Evolutionary conservation across 2,797 vertebrate genomes (phyloP), one percentile per base, ranked within the genome.

Genomic region (Limnodromus scolopaceus): DNA sequence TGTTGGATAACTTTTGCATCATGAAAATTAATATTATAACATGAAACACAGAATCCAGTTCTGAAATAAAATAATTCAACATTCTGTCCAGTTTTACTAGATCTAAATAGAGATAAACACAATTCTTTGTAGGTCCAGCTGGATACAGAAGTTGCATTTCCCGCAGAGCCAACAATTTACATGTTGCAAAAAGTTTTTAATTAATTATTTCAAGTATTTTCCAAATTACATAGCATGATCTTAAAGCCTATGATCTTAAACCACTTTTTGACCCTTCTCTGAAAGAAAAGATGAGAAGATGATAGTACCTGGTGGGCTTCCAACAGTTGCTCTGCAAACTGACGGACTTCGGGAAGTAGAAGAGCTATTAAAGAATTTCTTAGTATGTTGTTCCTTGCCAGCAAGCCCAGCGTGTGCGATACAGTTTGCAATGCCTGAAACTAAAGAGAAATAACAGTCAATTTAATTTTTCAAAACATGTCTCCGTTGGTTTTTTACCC

Each of bases 331-430:
- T 99, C 97, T 48, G 98, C 97, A 95, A 99, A 98, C 48, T 88
- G 80, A 95, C 93, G 98, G 91, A 99, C 92, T 98, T 98, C 97
- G 28, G 97, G 95, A 2, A 99, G 98, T 39, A 99, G 94, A 84
- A 98, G 98, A 49, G 97, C 96, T 84, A 99, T 84, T 68, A 99
- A 96, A 54, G 98, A 96, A 77, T 97, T 96, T 93, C 97, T 98
- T 32, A 99, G 96, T 41, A 96, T 39, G 69, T 58, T 95, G 97
- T 98, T 98, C 89, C 91, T 98, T 84, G 99, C 99, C 84, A 99
- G 96, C 19, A 97, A 92, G 81, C 98, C 75, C 96, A 99, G 96
- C 2, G 86, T 98, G 78, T 98, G 89, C 16, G 97, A 97, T 46
- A 98, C 51, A 75, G 90, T 96, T 70, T 96, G 95, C 91, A 98